These are phyloP conservation scores for Zalophus californianus DNA, from an alignment of 2,797 vertebrate species.

Conservation along the genomic window DNA sequence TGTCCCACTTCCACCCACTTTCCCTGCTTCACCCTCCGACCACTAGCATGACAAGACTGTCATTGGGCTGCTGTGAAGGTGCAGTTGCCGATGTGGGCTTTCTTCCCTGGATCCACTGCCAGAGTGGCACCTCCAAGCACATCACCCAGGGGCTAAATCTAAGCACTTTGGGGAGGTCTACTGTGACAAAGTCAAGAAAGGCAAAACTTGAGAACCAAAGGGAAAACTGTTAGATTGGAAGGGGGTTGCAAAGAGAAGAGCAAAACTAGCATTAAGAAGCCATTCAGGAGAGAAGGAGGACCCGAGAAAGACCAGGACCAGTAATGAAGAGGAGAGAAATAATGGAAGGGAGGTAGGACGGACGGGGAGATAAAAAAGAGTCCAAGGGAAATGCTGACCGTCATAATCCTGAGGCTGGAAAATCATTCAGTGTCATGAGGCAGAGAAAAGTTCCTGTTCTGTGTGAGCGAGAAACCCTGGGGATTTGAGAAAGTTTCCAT, in stretches of 20 bases:
- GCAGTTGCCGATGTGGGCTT: rapidly evolving
- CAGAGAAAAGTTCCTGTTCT: not conserved
- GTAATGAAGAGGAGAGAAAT: not conserved
- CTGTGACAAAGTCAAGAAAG: not conserved
- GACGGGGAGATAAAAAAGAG: not conserved
- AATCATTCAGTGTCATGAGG: not conserved
- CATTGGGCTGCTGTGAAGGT: not conserved
- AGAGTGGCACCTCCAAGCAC: not conserved
- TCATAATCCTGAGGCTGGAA: not conserved
- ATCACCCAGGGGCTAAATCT: not conserved
- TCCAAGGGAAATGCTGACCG: not conserved
- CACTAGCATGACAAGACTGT: not conserved
- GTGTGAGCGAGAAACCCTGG: not conserved
- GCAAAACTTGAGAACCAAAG: not conserved
- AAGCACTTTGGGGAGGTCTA: not conserved
- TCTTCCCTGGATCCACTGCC: not conserved
- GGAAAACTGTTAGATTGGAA: not conserved
- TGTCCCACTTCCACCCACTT: not conserved
- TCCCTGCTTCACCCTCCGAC: no score
- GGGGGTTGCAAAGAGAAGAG: not conserved
- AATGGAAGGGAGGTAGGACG: not conserved
- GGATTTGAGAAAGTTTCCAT: slow-evolving; percentile 6
- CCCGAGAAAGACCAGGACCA: not conserved
- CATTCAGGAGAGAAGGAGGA: not conserved
- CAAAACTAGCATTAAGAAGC: not conserved